Evolutionary conservation across 1,140 invertebrate species (phyloP), one percentile per base, ranked within the genome.

Genomic region (Diprion similis): DNA sequence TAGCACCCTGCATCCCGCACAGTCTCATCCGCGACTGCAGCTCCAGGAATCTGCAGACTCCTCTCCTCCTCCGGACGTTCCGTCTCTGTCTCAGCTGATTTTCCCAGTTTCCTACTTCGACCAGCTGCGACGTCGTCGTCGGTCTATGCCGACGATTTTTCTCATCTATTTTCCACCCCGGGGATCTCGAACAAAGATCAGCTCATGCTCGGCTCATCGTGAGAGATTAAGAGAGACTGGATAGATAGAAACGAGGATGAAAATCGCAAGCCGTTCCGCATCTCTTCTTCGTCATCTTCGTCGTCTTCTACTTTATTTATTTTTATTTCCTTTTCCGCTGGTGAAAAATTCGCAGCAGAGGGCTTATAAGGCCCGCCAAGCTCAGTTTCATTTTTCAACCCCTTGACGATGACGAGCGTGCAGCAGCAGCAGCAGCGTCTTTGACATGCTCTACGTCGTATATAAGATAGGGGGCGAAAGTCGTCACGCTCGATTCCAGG

Each of bases 11-110:
- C 24, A 37, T 6, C 24, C 24, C 24, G 24, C 1, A 37, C 1
- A 37, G 24, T 6, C 24, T 37, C 24, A 37, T 37, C 24, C 24
- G 24, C 1, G 24, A 37, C 24, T 37, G 24, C 24, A 37, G 6
- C 24, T 37, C 24, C 24, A 37, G 24, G 24, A 37, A 37, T 37
- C 24, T 74, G 74, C 74, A 77, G 77, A 85, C 87, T 86, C 1
- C 6, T 6, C 86, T 82, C 85, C 81, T 82, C 80, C 86, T 86
- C 85, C 85, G 24, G 24, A 37, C 24, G 24, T 37, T 37, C 24
- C 24, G 24, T 37, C 24, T 37, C 24, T 37, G 24, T 37, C 24
- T 37, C 24, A 37, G 24, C 24, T 37, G 24, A 37, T 37, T 37
- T 37, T 37, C 24, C 24, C 24, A n/a, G 24, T 37, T 37, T 37